Base-by-base conservation (phyloP, 2,113 vertebrate genomes). In the Rynchops niger region DNA sequence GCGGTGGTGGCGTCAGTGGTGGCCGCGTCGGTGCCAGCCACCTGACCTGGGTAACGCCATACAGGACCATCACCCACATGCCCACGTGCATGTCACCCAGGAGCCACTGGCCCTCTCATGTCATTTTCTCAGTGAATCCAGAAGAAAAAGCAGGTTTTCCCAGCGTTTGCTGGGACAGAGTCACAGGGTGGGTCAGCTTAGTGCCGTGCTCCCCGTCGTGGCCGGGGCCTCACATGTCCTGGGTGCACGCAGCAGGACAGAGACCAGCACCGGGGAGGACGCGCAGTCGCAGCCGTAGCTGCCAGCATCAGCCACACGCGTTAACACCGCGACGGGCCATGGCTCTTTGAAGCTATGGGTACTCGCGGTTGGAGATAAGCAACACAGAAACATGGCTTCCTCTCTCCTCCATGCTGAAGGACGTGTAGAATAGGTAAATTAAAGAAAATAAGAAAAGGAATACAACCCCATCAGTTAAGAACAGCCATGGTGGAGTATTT, bases 331-430 rank as follows among this genome's bases (percentile, higher is more conserved):
- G 4, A 9, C 2, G 2, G 30, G 52, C n/a, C 71, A 22, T 1
- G 17, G 29, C 30, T 65, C 67, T 83, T 43, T 18, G 49, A 55
- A 87, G 43, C 38, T 67, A 9, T 7, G 29, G 34, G 29, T 59
- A 80, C 82, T 89, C 2, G 3, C 27, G 15, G 76, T 40, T 96
- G 86, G 95, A 92, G 93, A 93, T 52, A 96, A 83, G 83, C 52
- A 14, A 81, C 72, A 74, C 36, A 10, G 22, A 76, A 67, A 88
- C 82, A 63, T 22, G 40, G 50, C 84, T 87, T 97, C 89, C 72
- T 94, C 80, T 92, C 66, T 95, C 88, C 89, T 97, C 82, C 72
- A 47, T 34, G 91, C 61, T 55, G 74, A 92, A 94, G 90, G 59
- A 95, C 21, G 7, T 66, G 76, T 15, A 86, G 79, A 65, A 23